These are phyloP conservation scores for Aspidiotus rigidus DNA, from an alignment of 2,888 invertebrate genomes.

Conservation along the genomic window DNA sequence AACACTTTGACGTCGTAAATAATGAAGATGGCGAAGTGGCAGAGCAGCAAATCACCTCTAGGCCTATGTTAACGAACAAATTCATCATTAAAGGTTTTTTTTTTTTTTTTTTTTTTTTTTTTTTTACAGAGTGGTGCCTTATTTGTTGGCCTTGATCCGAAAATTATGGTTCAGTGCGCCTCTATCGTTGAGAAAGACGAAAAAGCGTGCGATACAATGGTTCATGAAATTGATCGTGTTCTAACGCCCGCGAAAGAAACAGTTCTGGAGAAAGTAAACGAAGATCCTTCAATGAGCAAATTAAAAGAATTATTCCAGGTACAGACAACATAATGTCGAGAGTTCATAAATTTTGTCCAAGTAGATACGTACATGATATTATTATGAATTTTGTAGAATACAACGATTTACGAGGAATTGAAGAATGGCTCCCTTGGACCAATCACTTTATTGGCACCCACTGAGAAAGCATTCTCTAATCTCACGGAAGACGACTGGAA, in stretches of 20 bases:
- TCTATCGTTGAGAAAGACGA: conserved; percentile 53
- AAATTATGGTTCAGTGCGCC: conserved; percentile 60
- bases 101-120: not conserved
- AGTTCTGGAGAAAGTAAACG: conserved; percentile 47
- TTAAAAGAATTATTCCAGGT: conserved; percentile 44
- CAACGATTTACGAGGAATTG: conserved; percentile 45
- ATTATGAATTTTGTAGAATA: conserved; percentile 41
- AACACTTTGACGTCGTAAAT: no score
- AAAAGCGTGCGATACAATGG: conserved; percentile 57
- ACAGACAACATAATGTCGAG: conserved; percentile 22
- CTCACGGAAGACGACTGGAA: conserved; percentile 46
- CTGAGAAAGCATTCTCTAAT: conserved; percentile 47
- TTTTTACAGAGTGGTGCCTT: conserved; percentile 38
- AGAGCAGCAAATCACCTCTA: no score
- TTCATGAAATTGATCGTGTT: conserved; percentile 56
- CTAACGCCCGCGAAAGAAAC: conserved; percentile 48
- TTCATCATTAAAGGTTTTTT: not conserved
- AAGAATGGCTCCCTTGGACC: conserved; percentile 41
- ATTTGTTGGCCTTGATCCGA: conserved; percentile 50
- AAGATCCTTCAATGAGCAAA: conserved; percentile 45
- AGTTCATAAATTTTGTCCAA: not conserved
- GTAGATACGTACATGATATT: conserved; percentile 38
- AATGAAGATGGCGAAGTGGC: no score
- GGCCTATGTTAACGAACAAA: no score
- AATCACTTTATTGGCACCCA: conserved; percentile 52